These are phyloP conservation scores for Carterocephalus palaemon DNA, from an alignment of 2,888 invertebrate species.

Conservation along the genomic window DNA sequence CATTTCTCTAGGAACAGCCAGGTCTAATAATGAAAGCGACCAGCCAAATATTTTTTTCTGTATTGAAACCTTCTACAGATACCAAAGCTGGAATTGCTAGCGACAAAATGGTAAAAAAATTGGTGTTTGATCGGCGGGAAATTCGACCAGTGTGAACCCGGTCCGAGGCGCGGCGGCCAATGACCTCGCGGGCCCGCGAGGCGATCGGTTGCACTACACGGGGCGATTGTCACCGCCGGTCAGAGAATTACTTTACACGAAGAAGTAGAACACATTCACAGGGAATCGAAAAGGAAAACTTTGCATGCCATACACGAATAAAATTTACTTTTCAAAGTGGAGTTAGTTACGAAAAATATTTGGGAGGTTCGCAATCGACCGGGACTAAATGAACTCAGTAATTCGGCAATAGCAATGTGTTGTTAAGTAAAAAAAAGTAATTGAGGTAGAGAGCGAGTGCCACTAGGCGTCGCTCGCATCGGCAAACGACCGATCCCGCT, in stretches of 20 bases:
- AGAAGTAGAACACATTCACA: conserved; percentile 64
- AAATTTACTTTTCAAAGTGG: conserved; percentile 43
- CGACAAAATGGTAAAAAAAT: conserved; percentile 57
- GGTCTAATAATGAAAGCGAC: conserved; percentile 65
- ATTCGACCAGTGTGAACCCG: conserved; percentile 41
- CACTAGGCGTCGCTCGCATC: conserved; percentile 39
- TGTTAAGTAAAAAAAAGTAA: conserved; percentile 29
- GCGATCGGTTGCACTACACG: conserved; percentile 42
- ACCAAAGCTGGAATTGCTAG: conserved; percentile 56
- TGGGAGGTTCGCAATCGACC: conserved; percentile 58
- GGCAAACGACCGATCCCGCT: conserved; percentile 34
- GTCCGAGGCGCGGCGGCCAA: conserved; percentile 18
- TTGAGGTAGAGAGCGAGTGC: conserved; percentile 30
- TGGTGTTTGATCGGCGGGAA: conserved; percentile 42
- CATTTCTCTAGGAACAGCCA: conserved; percentile 63
- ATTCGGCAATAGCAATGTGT: conserved; percentile 32
- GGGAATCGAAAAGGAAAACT: conserved; percentile 51
- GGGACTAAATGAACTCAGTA: conserved; percentile 35
- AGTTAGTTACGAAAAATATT: conserved; percentile 62
- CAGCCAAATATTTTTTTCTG: conserved; percentile 62
- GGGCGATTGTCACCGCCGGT: conserved; percentile 36
- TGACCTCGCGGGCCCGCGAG: conserved; percentile 30
- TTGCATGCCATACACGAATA: conserved; percentile 60
- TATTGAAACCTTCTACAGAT: conserved; percentile 35
- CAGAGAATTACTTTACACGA: conserved; percentile 44